phyloP scores from a whole-genome alignment of 2,888 invertebrate genomes.

The Prosopocoilus inquinatus region DNA sequence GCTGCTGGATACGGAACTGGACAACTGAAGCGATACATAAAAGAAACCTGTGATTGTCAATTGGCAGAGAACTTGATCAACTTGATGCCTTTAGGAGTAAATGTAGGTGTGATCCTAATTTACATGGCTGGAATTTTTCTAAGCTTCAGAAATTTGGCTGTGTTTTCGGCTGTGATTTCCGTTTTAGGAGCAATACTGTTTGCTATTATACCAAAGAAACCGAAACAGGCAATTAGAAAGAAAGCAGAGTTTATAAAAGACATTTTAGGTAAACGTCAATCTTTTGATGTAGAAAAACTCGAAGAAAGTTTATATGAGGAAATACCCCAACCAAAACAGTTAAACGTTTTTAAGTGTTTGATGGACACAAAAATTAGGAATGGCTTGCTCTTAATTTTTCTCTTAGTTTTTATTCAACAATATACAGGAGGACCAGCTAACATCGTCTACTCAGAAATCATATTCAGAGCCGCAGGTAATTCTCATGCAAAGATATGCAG shows the following conservation, averaged over 20 bases:
- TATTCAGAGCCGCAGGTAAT: slow-evolving; percentile 23
- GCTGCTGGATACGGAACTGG: slow-evolving; percentile 28
- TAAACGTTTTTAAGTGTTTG: slow-evolving; percentile 15
- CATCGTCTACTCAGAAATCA: slow-evolving; percentile 30
- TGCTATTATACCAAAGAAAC: slow-evolving; percentile 9
- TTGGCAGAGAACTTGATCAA: slow-evolving; percentile 17
- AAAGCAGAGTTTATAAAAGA: slow-evolving; percentile 3
- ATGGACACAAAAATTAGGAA: slow-evolving; percentile 21
- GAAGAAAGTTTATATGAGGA: slow-evolving; percentile 8
- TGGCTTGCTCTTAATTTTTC: slow-evolving; percentile 24
- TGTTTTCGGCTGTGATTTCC: slow-evolving; percentile 24
- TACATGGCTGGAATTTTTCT: slow-evolving; percentile 24
- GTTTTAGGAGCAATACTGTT: slow-evolving; percentile 22
- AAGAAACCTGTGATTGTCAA: slow-evolving; percentile 25
- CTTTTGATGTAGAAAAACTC: slow-evolving; percentile 10
- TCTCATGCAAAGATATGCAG: slow-evolving; percentile 27
- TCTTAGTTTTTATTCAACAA: slow-evolving; percentile 29
- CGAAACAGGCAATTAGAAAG: not conserved
- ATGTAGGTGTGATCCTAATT: slow-evolving; percentile 25
- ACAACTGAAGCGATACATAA: slow-evolving; percentile 28
- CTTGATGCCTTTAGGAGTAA: slow-evolving; percentile 24
- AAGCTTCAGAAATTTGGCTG: slow-evolving; percentile 22
- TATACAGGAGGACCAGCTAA: slow-evolving; percentile 30
- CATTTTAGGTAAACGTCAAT: slow-evolving; percentile 4
- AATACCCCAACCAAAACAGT: slow-evolving; percentile 9